phyloP scores from a whole-genome alignment of 2,888 invertebrate species.

The Bimastos eiseni region DNA sequence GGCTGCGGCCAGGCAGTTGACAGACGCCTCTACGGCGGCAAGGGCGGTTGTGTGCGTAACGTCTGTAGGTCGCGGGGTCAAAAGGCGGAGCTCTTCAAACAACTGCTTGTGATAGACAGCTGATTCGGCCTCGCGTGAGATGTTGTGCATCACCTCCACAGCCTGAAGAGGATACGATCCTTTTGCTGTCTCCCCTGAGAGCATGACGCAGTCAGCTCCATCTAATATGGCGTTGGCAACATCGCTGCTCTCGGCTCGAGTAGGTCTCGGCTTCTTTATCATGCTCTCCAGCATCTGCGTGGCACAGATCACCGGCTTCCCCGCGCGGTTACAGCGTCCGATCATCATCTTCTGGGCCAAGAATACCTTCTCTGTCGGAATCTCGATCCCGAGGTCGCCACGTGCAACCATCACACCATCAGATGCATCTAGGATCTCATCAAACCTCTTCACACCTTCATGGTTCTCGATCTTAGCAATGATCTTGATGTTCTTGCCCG shows the following conservation, averaged over 20 bases:
- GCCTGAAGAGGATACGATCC: slow-evolving; percentile 87
- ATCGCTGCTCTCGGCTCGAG: slow-evolving; percentile 93
- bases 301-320: slow-evolving; percentile 96
- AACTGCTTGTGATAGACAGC: slow-evolving; percentile 90
- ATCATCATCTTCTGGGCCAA: slow-evolving; percentile 97
- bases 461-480: slow-evolving; percentile 99
- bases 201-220: slow-evolving; percentile 97
- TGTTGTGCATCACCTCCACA: slow-evolving; percentile 69
- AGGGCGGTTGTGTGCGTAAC: slow-evolving; percentile 89
- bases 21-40: slow-evolving; percentile 89
- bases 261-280: slow-evolving; percentile 96
- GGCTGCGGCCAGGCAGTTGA: slow-evolving; percentile 84
- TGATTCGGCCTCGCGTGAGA: slow-evolving; percentile 94
- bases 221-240: slow-evolving; percentile 97
- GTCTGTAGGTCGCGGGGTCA: slow-evolving; percentile 70
- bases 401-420: slow-evolving; percentile 99
- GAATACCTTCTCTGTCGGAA: slow-evolving; percentile 85
- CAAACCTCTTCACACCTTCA: slow-evolving; percentile 78
- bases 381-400: slow-evolving; percentile 96
- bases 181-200: slow-evolving; percentile 98
- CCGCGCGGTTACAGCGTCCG: slow-evolving; percentile 88
- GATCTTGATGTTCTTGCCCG: slow-evolving; percentile 88
- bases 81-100: slow-evolving; percentile 74
- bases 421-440: slow-evolving; percentile 88
- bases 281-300: slow-evolving; percentile 97